Percentiles rank a stretch among this genome's conserved stretches.
Evolutionary conservation across 2,888 invertebrate species (phyloP).

Genomic region (Thysanoteuthis rhombus): DNA sequence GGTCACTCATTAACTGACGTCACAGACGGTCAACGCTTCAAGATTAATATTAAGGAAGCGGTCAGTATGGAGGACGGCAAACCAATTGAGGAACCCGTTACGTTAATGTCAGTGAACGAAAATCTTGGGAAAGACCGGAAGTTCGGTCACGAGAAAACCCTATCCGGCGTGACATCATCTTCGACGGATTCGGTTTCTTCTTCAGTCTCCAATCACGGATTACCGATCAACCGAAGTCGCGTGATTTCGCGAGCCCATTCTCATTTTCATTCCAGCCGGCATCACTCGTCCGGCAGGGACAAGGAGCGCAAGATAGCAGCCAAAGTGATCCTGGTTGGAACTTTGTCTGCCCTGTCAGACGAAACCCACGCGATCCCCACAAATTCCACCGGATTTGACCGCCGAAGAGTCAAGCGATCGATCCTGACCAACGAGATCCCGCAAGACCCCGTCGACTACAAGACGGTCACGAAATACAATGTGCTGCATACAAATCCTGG

Average conservation of each 20-base stretch:
- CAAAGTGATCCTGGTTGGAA: not conserved
- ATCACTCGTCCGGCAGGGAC: not conserved
- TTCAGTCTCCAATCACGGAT: not conserved
- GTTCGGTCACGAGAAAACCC: not conserved
- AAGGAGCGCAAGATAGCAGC: not conserved
- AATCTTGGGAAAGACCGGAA: not conserved
- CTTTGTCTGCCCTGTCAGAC: not conserved
- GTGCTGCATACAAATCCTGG: slow-evolving; percentile 62
- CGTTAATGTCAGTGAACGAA: not conserved
- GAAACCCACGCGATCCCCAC: not conserved
- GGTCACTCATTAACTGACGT: not conserved
- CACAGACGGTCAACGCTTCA: not conserved
- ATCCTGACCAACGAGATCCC: slow-evolving; percentile 65
- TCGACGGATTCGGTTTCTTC: not conserved
- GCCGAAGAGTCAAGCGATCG: slow-evolving; percentile 51
- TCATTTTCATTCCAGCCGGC: not conserved
- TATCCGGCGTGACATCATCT: not conserved
- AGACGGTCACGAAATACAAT: slow-evolving; percentile 45
- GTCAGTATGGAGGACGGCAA: not conserved
- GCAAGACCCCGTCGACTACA: slow-evolving; percentile 53
- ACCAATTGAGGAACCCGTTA: not conserved
- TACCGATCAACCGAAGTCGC: not conserved
- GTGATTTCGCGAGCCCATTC: not conserved
- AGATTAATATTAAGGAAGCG: not conserved
- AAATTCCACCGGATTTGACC: not conserved